Percentiles rank a stretch among this genome's conserved stretches.
Evolutionary conservation across 2,888 invertebrate species (phyloP).

Genomic region (Emmelina monodactyla): DNA sequence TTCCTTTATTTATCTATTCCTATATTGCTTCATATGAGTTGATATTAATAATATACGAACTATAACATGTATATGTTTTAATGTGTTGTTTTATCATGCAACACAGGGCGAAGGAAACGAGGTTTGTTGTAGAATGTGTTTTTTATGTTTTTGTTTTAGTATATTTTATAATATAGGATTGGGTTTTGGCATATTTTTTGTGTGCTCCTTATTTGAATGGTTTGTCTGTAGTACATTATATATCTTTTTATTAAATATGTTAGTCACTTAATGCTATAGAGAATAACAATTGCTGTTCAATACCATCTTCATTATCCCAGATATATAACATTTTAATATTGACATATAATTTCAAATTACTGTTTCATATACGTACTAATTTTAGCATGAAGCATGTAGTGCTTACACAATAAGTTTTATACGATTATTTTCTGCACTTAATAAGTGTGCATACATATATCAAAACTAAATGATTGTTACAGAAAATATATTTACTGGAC

Average conservation of each 20-base stretch:
- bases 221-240: no score
- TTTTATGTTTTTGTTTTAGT: background rate
- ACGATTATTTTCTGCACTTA: background rate
- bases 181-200: background rate
- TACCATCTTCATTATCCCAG: no score
- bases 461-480: no score
- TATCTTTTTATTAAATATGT: no score
- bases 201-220: no score
- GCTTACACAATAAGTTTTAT: conserved; percentile 2
- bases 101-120: conserved; percentile 58
- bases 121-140: conserved; percentile 40
- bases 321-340: background rate
- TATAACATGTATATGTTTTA: conserved; percentile 10
- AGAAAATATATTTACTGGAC: no score
- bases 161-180: background rate
- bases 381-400: conserved; percentile 33
- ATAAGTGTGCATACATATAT: conserved; percentile 5
- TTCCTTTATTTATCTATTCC: conserved; percentile 29
- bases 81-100: conserved; percentile 60
- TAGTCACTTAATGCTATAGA: no score
- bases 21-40: conserved; percentile 19
- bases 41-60: background rate
- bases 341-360: background rate
- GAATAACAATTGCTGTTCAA: no score
- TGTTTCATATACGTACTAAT: conserved; percentile 6